Base-by-base conservation (phyloP, 2,797 vertebrate species). In the Orestias chungarensis region DNA sequence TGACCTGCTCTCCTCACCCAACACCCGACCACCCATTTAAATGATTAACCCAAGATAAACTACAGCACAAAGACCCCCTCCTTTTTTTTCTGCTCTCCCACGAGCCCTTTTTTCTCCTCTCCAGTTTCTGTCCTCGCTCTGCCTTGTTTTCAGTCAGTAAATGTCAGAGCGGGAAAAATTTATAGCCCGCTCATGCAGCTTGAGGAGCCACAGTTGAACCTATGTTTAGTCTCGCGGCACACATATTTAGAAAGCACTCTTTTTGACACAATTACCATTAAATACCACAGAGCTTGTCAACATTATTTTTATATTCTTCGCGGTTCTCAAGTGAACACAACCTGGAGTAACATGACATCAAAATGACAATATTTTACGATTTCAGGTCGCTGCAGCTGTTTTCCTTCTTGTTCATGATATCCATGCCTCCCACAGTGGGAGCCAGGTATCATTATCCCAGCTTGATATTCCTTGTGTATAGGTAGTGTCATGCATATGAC, bases 11-110 rank as follows among this genome's bases (percentile, higher is more conserved):
- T 72, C 74, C 68, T 86, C 73, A 71, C 74, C 66, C 33, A 64
- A 57, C 74, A 81, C 64, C 71, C 66, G 83, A 86, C 90, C 89
- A 90, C 84, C 81, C 78, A 78, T 79, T 81, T 82, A 75, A 83
- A 85, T 87, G 79, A 88, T 90, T 87, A 91, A 89, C 79, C 71
- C 82, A 68, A 82, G 83, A 87, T 91, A 85, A 86, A 84, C 54
- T 57, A 23, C 50, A 46, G 57, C 73, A 90, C 87, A 89, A 83
- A 86, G 82, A 81, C 76, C 52, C 43, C 70, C 52, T 69, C 70
- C 78, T 85, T 70, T 87, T 81, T 82, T 23, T 35, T 61, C 73
- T 76, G 71, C 61, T 70, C 68, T 49, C 75, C 65, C 43, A 33
- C 43, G 1, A 15, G 25, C 49, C 4, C 7, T 40, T 5, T 25